Evolutionary conservation across 2,888 invertebrate species (phyloP).

Genomic region (Molorchus minor): DNA sequence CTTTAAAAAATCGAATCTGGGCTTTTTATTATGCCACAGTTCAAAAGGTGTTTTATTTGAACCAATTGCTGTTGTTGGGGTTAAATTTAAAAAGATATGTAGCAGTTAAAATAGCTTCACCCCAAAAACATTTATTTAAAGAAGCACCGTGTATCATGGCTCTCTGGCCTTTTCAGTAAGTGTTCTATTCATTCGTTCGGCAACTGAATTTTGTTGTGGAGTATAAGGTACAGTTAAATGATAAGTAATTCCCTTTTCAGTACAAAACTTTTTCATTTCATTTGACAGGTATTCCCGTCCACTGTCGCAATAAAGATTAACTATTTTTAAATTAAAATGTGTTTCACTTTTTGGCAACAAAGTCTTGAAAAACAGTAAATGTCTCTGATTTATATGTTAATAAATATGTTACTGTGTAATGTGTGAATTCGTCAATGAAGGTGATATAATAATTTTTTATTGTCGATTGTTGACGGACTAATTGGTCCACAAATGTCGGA

Average conservation of each 20-base stretch:
- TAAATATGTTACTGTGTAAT: too few relatives aligned
- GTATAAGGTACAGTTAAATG: too few relatives aligned
- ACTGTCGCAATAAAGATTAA: constrained; percentile 24
- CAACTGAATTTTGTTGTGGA: too few relatives aligned
- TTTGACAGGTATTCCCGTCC: constrained; percentile 17
- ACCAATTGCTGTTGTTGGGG: background rate
- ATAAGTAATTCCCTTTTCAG: constrained; percentile 6
- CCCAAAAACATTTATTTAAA: constrained; percentile 35
- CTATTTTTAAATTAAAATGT: constrained; percentile 33
- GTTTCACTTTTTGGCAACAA: constrained; percentile 5
- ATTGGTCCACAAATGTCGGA: constrained; percentile 33
- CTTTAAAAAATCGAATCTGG: background rate
- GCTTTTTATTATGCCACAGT: background rate
- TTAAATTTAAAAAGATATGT: background rate
- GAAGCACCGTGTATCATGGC: constrained; percentile 20
- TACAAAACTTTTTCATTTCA: constrained; percentile 1
- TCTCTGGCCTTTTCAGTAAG: constrained; percentile 24
- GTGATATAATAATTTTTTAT: constrained; percentile 53
- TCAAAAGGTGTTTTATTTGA: background rate
- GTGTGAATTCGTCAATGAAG: too few relatives aligned
- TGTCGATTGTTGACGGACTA: constrained; percentile 39
- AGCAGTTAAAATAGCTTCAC: constrained; percentile 48
- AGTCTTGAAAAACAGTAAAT: constrained; percentile 31
- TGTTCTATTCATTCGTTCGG: too few relatives aligned
- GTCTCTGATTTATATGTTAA: constrained; percentile 36